Evolutionary conservation across 2,888 invertebrate species (phyloP), one percentile per base, ranked within the genome.

Genomic region (Platypus cylindrus): DNA sequence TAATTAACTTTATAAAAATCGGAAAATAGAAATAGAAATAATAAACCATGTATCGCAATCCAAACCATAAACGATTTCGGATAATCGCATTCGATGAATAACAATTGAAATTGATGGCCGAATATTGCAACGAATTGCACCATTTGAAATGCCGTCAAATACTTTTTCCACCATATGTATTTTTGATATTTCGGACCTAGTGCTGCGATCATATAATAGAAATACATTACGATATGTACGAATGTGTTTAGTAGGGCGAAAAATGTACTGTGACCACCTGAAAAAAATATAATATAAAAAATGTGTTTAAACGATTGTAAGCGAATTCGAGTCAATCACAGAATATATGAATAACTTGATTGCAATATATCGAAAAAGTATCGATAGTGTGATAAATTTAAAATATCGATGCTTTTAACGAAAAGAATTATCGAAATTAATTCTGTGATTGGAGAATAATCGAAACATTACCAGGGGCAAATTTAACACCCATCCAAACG

Each of bases 81-180:
- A 65, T 93, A 94, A 59, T 86, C 76, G 65, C 94, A 94, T 41
- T 87, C 85, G 45, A 76, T 76, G 72, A 89, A 85, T 48, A 93
- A 62, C 45, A 93, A 71, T 60, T 90, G 89, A 67, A 89, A 83
- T 60, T 90, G 90, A 64, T 94, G 93, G 32, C 71, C 71, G 66
- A 93, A 87, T 57, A 93, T 91, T 55, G 81, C 66, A 50, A 91
- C 81, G 66, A 94, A 94, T 69, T 94, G 93, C 29, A 87, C 89
- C 80, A 95, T 91, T 70, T 94, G 94, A 68, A 94, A 79, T 46
- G 79, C 78, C 38, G 94, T 94, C 52, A 95, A 75, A 63, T 94
- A 86, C 57, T 86, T 90, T 67, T 94, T 95, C 94, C 94, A 95
- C 94, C 94, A 94, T 50, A 93, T 80, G 62, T 77, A 93, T 62